phyloP scores from a whole-genome alignment of 2,113 vertebrate species.

The Camelus bactrianus region DNA sequence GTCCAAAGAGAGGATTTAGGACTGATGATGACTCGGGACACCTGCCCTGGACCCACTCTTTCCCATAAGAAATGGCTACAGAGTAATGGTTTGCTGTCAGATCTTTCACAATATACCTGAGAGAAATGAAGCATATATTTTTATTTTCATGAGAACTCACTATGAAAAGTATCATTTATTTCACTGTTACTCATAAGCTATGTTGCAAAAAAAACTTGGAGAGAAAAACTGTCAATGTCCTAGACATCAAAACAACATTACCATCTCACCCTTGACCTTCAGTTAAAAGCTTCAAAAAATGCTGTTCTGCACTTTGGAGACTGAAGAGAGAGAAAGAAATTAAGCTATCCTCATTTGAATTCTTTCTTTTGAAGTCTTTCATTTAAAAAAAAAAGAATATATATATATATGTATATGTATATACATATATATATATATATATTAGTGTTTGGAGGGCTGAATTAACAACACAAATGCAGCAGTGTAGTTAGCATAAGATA shows the following conservation, averaged over 20 bases:
- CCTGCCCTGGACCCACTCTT: background rate
- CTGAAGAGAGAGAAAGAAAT: constrained; percentile 12
- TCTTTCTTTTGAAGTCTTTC: background rate
- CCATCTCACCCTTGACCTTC: background rate
- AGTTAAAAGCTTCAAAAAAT: constrained; percentile 38
- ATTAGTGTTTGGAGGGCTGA: background rate
- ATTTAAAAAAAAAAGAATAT: background rate
- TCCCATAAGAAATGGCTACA: background rate
- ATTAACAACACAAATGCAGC: background rate
- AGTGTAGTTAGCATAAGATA: background rate
- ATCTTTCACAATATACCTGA: constrained; percentile 39
- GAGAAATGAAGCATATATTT: constrained; percentile 54
- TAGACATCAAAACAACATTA: background rate
- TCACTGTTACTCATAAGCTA: constrained; percentile 47
- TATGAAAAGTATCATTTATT: constrained; percentile 47
- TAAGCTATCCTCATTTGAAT: background rate
- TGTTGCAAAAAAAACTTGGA: constrained; percentile 1
- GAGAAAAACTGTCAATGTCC: constrained; percentile 24
- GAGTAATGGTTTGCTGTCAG: background rate
- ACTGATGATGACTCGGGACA: background rate
- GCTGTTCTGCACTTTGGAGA: background rate
- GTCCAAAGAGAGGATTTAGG: background rate
- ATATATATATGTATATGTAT: too few species aligned
- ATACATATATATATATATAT: too few species aligned
- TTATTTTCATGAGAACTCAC: constrained; percentile 54